phyloP scores from a whole-genome alignment of 2,113 vertebrate genomes.

The Sitta europaea region DNA sequence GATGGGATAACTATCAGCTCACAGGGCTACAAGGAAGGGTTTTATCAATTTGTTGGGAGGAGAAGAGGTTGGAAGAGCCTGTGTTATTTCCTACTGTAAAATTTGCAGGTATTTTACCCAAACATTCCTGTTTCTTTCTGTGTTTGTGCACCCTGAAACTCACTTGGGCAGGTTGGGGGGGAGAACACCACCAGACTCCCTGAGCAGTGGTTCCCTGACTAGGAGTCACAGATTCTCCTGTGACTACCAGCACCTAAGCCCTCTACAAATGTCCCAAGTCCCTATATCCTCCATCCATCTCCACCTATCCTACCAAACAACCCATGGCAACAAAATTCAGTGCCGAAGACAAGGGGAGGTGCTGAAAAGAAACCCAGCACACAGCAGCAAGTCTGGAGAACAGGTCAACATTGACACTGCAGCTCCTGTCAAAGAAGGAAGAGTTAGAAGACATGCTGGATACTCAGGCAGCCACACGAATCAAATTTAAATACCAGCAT shows the following conservation, averaged over 20 bases:
- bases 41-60: not conserved
- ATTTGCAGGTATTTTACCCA: not conserved
- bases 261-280: not conserved
- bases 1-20: not conserved
- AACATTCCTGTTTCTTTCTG: not conserved
- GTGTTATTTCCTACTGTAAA: not conserved
- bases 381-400: not conserved
- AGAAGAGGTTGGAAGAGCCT: not conserved
- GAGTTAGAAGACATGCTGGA: not conserved
- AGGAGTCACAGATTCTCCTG: not conserved
- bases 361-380: not conserved
- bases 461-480: not conserved
- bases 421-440: not conserved
- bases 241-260: not conserved
- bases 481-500: not conserved
- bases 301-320: not conserved
- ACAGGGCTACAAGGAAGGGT: not conserved
- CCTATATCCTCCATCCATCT: fast-evolving
- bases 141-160: not conserved
- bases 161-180: not conserved
- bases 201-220: not conserved
- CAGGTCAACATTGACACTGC: not conserved
- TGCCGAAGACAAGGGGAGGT: not conserved
- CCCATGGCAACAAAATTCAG: not conserved
- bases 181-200: not conserved